Percentiles rank a stretch among this genome's conserved stretches.
Evolutionary conservation across 2,797 vertebrate genomes (phyloP).

Genomic region (Sandelia bainsii): DNA sequence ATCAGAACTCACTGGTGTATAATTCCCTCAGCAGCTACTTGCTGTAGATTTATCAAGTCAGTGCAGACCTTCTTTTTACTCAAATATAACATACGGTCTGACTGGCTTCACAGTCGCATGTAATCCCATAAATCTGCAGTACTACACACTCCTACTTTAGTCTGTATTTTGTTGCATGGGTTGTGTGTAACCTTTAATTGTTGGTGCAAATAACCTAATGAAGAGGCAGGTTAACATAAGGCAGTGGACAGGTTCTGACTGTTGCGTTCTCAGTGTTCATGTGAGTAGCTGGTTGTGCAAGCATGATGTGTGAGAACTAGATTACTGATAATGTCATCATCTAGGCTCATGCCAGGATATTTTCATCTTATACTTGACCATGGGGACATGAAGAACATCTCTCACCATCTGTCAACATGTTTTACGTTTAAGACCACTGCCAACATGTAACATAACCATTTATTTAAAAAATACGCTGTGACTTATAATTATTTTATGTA

Average conservation of each 20-base stretch:
- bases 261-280: constrained; percentile 11
- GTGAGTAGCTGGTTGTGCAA: constrained; percentile 15
- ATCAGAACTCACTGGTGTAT: background rate
- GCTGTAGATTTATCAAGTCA: constrained; percentile 51
- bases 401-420: background rate
- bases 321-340: constrained; percentile 60
- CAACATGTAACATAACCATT: constrained; percentile 1
- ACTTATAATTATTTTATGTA: background rate
- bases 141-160: constrained; percentile 38
- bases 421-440: constrained; percentile 8
- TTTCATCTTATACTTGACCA: constrained; percentile 30
- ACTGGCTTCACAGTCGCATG: constrained; percentile 53
- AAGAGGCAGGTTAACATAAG: constrained; percentile 31
- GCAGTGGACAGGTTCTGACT: constrained; percentile 26
- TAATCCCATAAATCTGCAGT: constrained; percentile 63
- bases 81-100: constrained; percentile 57
- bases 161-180: constrained; percentile 25
- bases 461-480: background rate
- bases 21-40: constrained; percentile 26
- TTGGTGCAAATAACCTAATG: constrained; percentile 52
- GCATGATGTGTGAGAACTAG: constrained; percentile 31
- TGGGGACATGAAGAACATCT: background rate
- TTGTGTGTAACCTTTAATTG: constrained; percentile 47
- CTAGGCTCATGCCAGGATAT: constrained; percentile 10
- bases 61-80: constrained; percentile 39